Evolutionary conservation across 2,113 vertebrate genomes (phyloP).

Genomic region (Toxostoma redivivum): DNA sequence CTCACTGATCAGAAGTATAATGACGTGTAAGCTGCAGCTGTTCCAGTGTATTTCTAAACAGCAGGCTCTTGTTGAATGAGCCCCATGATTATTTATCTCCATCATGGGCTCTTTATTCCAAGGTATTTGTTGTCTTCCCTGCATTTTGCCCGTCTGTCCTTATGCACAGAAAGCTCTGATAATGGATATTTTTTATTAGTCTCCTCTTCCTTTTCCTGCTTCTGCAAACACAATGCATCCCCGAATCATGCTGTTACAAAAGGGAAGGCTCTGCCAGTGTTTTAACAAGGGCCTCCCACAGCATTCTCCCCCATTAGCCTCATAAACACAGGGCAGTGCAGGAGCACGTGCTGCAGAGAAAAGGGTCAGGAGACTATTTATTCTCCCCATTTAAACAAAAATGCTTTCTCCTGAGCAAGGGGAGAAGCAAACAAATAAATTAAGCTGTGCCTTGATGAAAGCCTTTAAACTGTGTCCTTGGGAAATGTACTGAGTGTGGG

Average conservation of each 20-base stretch:
- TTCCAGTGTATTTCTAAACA: conserved; percentile 55
- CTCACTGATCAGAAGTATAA: conserved; percentile 46
- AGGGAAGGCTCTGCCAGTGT: background rate
- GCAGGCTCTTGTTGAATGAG: conserved; percentile 48
- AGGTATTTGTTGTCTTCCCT: conserved; percentile 29
- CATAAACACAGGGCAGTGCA: conserved; percentile 32
- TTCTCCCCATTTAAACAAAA: conserved; percentile 58
- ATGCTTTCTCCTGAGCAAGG: conserved; percentile 44
- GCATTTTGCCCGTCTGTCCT: conserved; percentile 39
- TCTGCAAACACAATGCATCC: background rate
- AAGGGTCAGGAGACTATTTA: conserved; percentile 58
- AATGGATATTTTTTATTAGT: conserved; percentile 56
- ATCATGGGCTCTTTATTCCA: conserved; percentile 49
- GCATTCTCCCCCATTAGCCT: conserved; percentile 47
- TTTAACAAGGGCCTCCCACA: conserved; percentile 44
- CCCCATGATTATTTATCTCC: conserved; percentile 59
- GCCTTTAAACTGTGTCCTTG: conserved; percentile 52
- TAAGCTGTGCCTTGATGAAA: conserved; percentile 53
- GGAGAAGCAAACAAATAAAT: conserved; percentile 63
- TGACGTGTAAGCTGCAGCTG: conserved; percentile 51
- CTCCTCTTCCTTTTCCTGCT: conserved; percentile 21
- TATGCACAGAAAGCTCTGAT: background rate
- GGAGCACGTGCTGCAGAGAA: conserved; percentile 13
- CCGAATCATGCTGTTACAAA: background rate
- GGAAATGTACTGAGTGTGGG: conserved; percentile 11